Conservation (phyloP, 2,888 invertebrate genomes). For the Chloroclysta siterata region DNA sequence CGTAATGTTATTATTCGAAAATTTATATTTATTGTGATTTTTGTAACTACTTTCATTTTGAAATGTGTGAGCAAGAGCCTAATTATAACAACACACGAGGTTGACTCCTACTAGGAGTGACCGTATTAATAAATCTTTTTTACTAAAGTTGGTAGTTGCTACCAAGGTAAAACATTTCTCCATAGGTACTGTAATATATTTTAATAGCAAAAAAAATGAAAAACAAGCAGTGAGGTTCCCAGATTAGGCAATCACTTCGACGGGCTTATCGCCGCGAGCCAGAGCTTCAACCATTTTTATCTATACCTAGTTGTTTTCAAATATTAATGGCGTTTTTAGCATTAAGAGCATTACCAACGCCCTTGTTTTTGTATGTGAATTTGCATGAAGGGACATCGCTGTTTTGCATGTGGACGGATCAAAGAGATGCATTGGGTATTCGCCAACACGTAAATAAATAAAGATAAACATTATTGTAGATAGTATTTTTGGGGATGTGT, state of each 20-base stretch:
- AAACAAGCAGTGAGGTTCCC: conserved; percentile 26
- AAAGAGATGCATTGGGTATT: conserved; percentile 76
- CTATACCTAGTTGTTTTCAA: conserved; percentile 80
- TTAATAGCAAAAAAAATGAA: neutral
- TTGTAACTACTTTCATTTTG: too few species aligned
- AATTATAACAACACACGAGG: too few species aligned
- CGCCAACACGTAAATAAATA: conserved; percentile 82
- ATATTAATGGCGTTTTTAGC: conserved; percentile 79
- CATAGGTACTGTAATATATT: too few species aligned
- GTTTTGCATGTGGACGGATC: conserved; percentile 68
- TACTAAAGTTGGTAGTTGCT: too few species aligned
- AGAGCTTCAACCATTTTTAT: conserved; percentile 74
- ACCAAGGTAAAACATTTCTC: too few species aligned
- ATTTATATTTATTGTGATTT: too few species aligned
- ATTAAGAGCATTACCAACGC: conserved; percentile 78
- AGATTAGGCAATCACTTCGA: conserved; percentile 43
- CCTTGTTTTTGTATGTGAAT: conserved; percentile 79
- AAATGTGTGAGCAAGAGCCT: too few species aligned
- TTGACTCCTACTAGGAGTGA: too few species aligned
- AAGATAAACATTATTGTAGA: conserved; percentile 66
- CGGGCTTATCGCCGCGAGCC: conserved; percentile 49
- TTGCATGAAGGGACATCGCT: conserved; percentile 68
- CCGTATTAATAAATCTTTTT: too few species aligned
- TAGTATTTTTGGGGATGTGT: conserved; percentile 31
- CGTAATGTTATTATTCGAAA: too few species aligned